phyloP scores from a whole-genome alignment of 2,113 vertebrate genomes.

The Aplodontia rufa region DNA sequence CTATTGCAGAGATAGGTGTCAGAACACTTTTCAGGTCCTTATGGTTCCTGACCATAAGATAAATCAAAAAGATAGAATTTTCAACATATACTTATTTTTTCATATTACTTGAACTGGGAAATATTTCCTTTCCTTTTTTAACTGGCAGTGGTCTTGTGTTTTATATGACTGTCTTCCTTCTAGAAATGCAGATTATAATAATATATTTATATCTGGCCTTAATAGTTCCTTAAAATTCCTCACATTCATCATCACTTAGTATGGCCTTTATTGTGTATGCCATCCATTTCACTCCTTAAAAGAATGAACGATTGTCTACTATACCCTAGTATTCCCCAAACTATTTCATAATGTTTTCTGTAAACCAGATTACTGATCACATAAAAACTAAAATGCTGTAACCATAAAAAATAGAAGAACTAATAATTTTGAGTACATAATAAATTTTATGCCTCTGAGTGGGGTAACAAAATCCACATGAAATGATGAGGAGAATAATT shows the following conservation, averaged over 20 bases:
- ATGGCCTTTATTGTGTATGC: not conserved
- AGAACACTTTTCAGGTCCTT: not conserved
- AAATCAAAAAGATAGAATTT: not conserved
- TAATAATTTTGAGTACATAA: not conserved
- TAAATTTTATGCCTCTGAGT: not conserved
- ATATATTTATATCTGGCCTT: not conserved
- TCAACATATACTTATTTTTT: not conserved
- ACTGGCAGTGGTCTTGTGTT: not conserved
- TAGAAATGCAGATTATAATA: not conserved
- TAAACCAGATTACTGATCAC: not conserved
- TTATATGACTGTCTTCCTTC: not conserved
- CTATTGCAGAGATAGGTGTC: not conserved
- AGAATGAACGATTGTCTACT: not conserved
- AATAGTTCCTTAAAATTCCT: not conserved
- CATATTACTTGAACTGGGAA: not conserved
- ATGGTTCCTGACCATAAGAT: not conserved
- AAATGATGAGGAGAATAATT: not conserved
- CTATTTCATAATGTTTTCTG: not conserved
- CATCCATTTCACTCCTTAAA: not conserved
- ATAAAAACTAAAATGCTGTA: not conserved
- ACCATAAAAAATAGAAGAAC: slow-evolving; percentile 17
- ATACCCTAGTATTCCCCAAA: not conserved
- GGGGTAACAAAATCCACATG: not conserved
- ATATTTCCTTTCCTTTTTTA: not conserved
- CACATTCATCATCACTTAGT: not conserved